Conservation (phyloP, 92 coral and sea anemone species). For the Zoanthus solanderi region DNA sequence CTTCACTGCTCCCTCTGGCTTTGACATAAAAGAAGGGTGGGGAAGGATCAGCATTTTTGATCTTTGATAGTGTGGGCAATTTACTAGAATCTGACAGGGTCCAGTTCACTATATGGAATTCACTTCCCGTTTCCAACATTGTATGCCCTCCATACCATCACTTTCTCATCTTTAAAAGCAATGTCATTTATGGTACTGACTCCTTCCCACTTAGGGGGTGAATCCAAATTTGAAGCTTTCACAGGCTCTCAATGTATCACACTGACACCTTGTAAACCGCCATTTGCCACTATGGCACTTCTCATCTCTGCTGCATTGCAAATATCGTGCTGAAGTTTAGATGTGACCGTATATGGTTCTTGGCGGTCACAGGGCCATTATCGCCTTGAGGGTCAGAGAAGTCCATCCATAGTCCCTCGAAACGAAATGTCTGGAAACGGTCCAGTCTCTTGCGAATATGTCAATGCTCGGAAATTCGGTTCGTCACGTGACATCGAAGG, state of each 20-base stretch:
- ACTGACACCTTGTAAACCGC: too few species aligned
- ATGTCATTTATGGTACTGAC: background rate
- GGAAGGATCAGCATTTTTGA: background rate
- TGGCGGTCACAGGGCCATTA: conserved; percentile 2
- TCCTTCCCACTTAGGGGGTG: background rate
- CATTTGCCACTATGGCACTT: too few species aligned
- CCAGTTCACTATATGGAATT: background rate
- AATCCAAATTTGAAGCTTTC: too few species aligned
- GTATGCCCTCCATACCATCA: background rate
- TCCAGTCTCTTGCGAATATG: conserved; percentile 45
- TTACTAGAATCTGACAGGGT: background rate
- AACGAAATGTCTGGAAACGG: conserved; percentile 1
- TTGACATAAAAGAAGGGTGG: background rate
- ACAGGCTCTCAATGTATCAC: background rate
- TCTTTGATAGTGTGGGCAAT: background rate
- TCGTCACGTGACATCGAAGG: conserved; percentile 26
- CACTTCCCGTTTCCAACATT: background rate
- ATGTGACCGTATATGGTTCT: background rate
- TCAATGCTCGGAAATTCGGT: background rate
- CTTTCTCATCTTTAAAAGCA: background rate
- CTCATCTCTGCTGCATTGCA: too few species aligned
- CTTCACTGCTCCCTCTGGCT: too few species aligned
- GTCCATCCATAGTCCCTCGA: background rate
- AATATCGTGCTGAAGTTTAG: background rate
- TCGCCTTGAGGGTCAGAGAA: background rate